Evolutionary conservation across 2,113 vertebrate species (phyloP), one percentile per base, ranked within the genome.

Genomic region (Blennius ocellaris): DNA sequence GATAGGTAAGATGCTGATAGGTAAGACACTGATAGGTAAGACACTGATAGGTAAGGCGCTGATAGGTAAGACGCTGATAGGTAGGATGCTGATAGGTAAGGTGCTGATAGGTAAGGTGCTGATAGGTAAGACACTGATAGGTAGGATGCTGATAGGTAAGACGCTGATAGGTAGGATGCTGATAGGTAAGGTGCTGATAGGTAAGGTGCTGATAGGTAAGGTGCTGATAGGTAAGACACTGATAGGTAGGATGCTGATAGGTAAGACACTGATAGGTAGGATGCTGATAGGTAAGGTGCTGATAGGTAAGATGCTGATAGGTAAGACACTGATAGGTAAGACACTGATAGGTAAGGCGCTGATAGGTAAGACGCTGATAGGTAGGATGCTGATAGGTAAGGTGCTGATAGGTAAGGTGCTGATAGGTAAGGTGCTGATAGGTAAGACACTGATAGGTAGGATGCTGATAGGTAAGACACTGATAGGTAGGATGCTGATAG

Each of bases 251-350:
- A 99, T 99, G 97, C 70, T 98, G 76, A 98, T 99, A 0, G 97
- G 97, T 99, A 92, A n/a, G n/a, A n/a, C n/a, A n/a, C n/a, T n/a
- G n/a, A n/a, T n/a, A n/a, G n/a, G n/a, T n/a, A n/a, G n/a, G 92
- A 99, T 99, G 97, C 70, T 98, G 76, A 98, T 99, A 0, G 97
- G 97, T 99, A 92, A 99, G 92, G 98, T 99, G 97, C 70, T 98
- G 76, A 98, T 99, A 0, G 97, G 97, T 99, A 92, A 99, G 92
- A 99, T 99, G 97, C 70, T 98, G 76, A 98, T 99, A 0, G 97
- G 97, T 99, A 92, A 99, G 92, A 99, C 98, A 97, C 70, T 98
- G 76, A 98, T 99, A 0, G 97, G 97, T 99, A 92, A 99, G 92
- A 99, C 98, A 97, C 70, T 98, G 76, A 98, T 99, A 0, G 97